Evolutionary conservation across 1,140 invertebrate species (phyloP).

Genomic region (Dreissena rostriformis): DNA sequence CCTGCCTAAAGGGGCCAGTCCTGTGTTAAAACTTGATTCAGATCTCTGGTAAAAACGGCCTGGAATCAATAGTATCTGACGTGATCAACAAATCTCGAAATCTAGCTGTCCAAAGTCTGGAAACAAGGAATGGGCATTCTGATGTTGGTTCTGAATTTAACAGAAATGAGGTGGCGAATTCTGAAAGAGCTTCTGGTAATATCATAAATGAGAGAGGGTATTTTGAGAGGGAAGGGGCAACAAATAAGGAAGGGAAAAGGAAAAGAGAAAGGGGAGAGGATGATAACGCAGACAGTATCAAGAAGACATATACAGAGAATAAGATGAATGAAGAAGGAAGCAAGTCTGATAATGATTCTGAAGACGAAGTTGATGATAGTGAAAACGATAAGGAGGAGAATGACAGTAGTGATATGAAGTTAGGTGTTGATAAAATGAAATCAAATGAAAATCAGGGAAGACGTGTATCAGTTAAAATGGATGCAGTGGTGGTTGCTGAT

Average conservation of each 20-base stretch:
- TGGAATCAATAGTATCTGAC: too few species aligned
- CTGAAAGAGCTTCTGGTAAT: not conserved
- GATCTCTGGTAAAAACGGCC: too few species aligned
- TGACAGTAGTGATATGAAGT: too few species aligned
- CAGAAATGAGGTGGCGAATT: too few species aligned
- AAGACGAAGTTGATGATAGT: conserved; percentile 15
- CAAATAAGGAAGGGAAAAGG: not conserved
- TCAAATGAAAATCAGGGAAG: not conserved
- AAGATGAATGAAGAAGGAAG: not conserved
- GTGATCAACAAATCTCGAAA: too few species aligned
- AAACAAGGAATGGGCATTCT: not conserved
- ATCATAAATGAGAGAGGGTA: not conserved
- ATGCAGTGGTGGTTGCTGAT: not conserved
- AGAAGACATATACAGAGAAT: not conserved
- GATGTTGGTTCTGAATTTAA: not conserved
- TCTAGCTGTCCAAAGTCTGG: not conserved
- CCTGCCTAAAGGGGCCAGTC: conserved; percentile 54
- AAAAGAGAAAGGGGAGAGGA: conserved; percentile 23
- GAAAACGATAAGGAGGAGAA: conserved; percentile 5
- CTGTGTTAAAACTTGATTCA: conserved; percentile 39
- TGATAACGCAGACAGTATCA: not conserved
- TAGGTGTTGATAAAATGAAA: not conserved
- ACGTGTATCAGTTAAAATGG: not conserved
- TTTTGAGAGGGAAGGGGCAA: not conserved
- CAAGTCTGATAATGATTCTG: not conserved